Percentiles rank a stretch among this genome's conserved stretches.
Evolutionary conservation across 1,140 invertebrate species (phyloP).

Genomic region (Littorina saxatilis): DNA sequence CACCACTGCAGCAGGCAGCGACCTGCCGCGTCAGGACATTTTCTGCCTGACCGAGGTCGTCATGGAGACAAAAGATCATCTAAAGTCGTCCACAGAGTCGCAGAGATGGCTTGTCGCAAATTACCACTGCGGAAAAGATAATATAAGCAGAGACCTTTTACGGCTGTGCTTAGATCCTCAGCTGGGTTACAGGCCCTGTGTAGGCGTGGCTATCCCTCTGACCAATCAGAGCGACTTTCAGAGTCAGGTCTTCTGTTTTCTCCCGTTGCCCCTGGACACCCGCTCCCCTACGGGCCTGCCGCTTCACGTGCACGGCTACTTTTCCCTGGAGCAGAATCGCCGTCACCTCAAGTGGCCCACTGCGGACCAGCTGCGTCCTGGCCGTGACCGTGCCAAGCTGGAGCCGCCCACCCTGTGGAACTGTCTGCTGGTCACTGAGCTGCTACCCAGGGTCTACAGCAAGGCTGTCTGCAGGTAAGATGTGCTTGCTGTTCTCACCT

Average conservation of each 20-base stretch:
- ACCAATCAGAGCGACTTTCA: neutral
- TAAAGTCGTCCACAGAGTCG: neutral
- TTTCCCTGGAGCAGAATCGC: slow-evolving; percentile 67
- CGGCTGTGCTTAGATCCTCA: slow-evolving; percentile 6
- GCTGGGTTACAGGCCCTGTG: slow-evolving; percentile 29
- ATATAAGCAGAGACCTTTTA: neutral
- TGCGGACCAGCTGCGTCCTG: slow-evolving; percentile 28
- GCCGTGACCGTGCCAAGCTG: slow-evolving; percentile 46
- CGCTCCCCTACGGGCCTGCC: slow-evolving; percentile 65
- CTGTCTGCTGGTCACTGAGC: slow-evolving; percentile 61
- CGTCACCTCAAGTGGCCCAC: slow-evolving; percentile 67
- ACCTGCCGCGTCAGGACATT: neutral
- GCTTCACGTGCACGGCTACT: slow-evolving; percentile 69
- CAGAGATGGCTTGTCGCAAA: slow-evolving; percentile 35
- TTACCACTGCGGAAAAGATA: slow-evolving; percentile 28
- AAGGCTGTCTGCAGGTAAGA: neutral
- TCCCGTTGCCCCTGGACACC: slow-evolving; percentile 65
- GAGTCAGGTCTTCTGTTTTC: slow-evolving; percentile 67
- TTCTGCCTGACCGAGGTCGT: neutral
- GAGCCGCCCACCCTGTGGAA: slow-evolving; percentile 67
- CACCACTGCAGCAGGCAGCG: neutral
- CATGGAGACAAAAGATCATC: slow-evolving; percentile 14
- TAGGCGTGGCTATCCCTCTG: slow-evolving; percentile 43
- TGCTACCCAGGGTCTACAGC: slow-evolving; percentile 38
- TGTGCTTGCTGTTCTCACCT: neutral